Conservation (phyloP, 2,113 vertebrate species). For the Caracal caracal region DNA sequence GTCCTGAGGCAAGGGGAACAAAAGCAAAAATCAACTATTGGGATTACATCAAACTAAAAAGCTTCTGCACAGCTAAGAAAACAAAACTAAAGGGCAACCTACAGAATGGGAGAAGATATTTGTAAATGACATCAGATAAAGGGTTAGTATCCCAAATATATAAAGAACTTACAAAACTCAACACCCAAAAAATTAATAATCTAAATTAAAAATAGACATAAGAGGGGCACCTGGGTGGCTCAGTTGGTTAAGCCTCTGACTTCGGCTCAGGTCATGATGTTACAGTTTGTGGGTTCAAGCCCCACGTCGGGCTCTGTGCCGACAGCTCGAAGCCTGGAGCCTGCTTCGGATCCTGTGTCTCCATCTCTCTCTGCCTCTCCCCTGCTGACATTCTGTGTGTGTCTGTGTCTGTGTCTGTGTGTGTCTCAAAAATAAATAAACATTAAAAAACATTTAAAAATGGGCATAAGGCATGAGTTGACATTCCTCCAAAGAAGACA, state of each 20-base stretch:
- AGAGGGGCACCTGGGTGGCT: background rate
- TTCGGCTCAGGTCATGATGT: too few species aligned
- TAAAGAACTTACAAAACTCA: background rate
- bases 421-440: background rate
- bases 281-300: too few species aligned
- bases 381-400: too few species aligned
- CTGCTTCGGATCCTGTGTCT: too few species aligned
- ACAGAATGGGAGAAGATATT: background rate
- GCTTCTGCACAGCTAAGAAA: background rate
- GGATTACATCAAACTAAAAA: background rate
- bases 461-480: background rate
- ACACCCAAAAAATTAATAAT: background rate
- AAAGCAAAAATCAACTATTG: background rate
- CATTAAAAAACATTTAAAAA: background rate
- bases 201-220: background rate
- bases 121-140: background rate
- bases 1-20: background rate
- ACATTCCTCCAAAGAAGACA: background rate
- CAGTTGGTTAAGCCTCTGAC: too few species aligned
- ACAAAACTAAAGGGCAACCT: background rate
- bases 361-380: too few species aligned
- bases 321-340: too few species aligned
- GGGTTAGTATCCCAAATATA: background rate
- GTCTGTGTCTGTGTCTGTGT: too few species aligned
- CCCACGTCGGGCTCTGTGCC: too few species aligned